These are phyloP conservation scores for Aurelia aurita complex sp. Pacific DNA, from an alignment of 30 jellyfish, hydroid and myxozoan species.

Conservation along the genomic window DNA sequence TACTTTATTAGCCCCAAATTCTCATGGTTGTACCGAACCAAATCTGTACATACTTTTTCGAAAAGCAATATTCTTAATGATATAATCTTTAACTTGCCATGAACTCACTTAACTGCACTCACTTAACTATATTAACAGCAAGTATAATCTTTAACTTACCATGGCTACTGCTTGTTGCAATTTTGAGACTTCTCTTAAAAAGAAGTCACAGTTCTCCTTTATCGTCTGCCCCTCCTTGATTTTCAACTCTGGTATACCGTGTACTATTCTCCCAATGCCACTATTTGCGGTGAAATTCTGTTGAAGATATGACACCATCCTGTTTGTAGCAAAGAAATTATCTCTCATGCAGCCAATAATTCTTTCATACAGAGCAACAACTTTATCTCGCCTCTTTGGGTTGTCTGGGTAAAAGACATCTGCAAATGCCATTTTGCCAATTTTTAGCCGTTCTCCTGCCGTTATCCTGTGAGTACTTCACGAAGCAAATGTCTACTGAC, in stretches of 20 bases:
- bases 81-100: no score
- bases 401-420: conserved; percentile 30
- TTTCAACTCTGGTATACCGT: background rate
- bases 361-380: conserved; percentile 4
- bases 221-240: conserved; percentile 16
- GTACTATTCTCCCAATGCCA: conserved; percentile 15
- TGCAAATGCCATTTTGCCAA: conserved; percentile 12
- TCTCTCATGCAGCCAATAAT: conserved; percentile 7
- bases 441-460: no score
- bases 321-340: conserved; percentile 18
- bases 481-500: no score
- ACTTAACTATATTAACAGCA: no score
- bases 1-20: no score
- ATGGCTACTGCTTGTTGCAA: conserved; percentile 7
- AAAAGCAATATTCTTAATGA: no score
- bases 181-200: background rate
- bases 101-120: no score
- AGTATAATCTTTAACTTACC: background rate
- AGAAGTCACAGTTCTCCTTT: conserved; percentile 19
- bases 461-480: no score
- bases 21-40: no score
- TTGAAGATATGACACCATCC: conserved; percentile 1
- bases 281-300: conserved; percentile 1
- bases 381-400: conserved; percentile 15
- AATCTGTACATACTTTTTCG: no score